These are phyloP conservation scores for Caenorhabditis panamensis DNA, from an alignment of 2,888 invertebrate species.

Conservation along the genomic window DNA sequence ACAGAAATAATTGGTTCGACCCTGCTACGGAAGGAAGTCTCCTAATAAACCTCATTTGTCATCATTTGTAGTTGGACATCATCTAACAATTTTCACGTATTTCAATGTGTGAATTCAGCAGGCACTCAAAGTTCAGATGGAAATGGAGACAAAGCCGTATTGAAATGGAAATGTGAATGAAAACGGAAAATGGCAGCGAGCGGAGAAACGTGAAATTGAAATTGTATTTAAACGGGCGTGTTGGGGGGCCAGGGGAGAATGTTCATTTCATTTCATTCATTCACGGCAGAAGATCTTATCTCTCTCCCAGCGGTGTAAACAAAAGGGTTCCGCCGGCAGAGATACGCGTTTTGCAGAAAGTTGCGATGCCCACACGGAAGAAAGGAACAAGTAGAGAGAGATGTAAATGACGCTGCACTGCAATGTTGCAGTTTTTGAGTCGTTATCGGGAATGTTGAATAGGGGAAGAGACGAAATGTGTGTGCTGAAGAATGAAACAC, in stretches of 20 bases:
- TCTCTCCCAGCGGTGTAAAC: slow-evolving; percentile 36
- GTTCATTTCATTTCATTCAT: slow-evolving; percentile 18
- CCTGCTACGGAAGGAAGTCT: neutral
- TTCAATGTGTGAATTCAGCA: no score
- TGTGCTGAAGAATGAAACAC: neutral
- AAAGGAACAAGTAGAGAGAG: slow-evolving; percentile 2
- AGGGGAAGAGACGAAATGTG: neutral
- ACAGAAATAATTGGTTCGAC: slow-evolving; percentile 26
- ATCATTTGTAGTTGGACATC: slow-evolving; percentile 39
- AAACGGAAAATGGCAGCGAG: no score
- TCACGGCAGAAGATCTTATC: slow-evolving; percentile 44
- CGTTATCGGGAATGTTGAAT: neutral
- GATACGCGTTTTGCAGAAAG: slow-evolving; percentile 24
- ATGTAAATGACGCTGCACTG: slow-evolving; percentile 2
- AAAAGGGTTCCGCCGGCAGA: slow-evolving; percentile 24
- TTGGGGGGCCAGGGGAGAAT: neutral
- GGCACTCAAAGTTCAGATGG: neutral
- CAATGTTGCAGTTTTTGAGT: no score
- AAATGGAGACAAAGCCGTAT: neutral
- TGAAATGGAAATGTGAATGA: no score
- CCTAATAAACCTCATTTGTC: slow-evolving; percentile 57
- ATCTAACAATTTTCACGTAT: slow-evolving; percentile 57
- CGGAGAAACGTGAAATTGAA: neutral
- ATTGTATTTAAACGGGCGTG: neutral
- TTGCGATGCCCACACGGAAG: neutral